phyloP scores from a whole-genome alignment of 2,797 vertebrate genomes.

The Mastacembelus armatus region DNA sequence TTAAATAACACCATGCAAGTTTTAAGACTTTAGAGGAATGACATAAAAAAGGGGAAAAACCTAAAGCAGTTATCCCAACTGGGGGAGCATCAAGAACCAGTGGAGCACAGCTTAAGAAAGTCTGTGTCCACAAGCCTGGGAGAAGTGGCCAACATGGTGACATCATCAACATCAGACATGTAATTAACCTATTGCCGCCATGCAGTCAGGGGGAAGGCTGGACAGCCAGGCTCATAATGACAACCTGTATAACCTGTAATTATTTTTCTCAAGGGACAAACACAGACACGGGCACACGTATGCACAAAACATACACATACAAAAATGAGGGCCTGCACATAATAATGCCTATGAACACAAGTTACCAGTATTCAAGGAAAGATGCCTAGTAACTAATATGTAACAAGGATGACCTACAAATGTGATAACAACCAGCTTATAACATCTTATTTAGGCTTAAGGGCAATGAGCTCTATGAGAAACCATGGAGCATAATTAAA shows the following conservation, averaged over 20 bases:
- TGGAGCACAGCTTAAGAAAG: conserved; percentile 26
- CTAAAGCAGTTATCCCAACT: conserved; percentile 7
- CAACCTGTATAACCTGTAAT: conserved; percentile 78
- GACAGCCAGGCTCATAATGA: conserved; percentile 81
- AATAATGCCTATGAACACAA: conserved; percentile 34
- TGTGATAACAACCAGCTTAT: conserved; percentile 56
- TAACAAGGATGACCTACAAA: conserved; percentile 51
- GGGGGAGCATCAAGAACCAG: not conserved
- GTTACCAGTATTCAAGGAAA: conserved; percentile 19
- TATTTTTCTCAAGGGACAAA: conserved; percentile 74
- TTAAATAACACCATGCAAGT: conserved; percentile 61
- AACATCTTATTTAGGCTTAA: conserved; percentile 52
- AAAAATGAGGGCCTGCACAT: conserved; percentile 16
- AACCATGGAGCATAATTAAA: conserved; percentile 53
- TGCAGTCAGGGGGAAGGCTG: conserved; percentile 70
- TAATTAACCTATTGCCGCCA: conserved; percentile 82
- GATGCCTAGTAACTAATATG: conserved; percentile 49
- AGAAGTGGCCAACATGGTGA: conserved; percentile 77
- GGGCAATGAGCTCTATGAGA: conserved; percentile 39
- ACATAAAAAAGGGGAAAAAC: not conserved
- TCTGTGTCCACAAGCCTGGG: conserved; percentile 51
- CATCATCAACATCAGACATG: conserved; percentile 82
- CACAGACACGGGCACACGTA: conserved; percentile 49
- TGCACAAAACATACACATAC: conserved; percentile 24
- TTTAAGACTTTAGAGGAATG: not conserved